Evolutionary conservation across 2,888 invertebrate species (phyloP), one percentile per base, ranked within the genome.

Genomic region (Trichogramma dendrolimi): DNA sequence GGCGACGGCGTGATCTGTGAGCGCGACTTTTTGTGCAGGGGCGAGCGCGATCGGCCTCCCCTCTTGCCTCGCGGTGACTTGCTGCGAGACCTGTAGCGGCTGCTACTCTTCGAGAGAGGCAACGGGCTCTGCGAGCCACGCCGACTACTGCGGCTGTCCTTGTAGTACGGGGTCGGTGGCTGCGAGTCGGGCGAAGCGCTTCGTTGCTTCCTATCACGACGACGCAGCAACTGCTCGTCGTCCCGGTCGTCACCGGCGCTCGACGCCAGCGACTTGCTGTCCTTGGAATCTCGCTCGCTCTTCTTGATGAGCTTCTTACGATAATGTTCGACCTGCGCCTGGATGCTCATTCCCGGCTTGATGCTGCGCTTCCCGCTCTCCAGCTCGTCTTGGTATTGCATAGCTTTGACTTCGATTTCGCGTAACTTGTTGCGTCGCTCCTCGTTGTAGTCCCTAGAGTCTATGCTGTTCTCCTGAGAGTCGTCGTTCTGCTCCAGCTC

Each of bases 351-450:
- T 5, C 87, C 91, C 55, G 86, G 79, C 71, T 91, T 89, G 38
- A 90, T 76, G 44, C 85, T 83, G 62, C 90, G 83, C 71, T 87
- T 84, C 1, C 96, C 96, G 4, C 89, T 88, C 81, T 97, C 97
- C 70, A 97, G 80, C 79, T 96, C 96, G 82, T 97, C 97, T 80
- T 95, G 94, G 83, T 95, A 97, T 77, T 93, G 92, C 82, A 97
- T 86, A 58, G 94, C 92, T 81, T 94, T 94, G 69, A 96, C 87
- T 82, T 98, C 98, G 72, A 99, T 92, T 79, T 97, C 96, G 39
- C 97, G 85, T 62, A 94, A 80, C 72, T 88, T 87, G 68, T 84
- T 85, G 52, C 93, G 86, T 71, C 88, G 84, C 73, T 90, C 87
- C 74, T 88, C 88, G 60, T 83, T 84, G 69, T 83, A 84, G 73